Evolutionary conservation across 2,888 invertebrate genomes (phyloP), one percentile per base, ranked within the genome.

Genomic region (Epinotia brunnichana): DNA sequence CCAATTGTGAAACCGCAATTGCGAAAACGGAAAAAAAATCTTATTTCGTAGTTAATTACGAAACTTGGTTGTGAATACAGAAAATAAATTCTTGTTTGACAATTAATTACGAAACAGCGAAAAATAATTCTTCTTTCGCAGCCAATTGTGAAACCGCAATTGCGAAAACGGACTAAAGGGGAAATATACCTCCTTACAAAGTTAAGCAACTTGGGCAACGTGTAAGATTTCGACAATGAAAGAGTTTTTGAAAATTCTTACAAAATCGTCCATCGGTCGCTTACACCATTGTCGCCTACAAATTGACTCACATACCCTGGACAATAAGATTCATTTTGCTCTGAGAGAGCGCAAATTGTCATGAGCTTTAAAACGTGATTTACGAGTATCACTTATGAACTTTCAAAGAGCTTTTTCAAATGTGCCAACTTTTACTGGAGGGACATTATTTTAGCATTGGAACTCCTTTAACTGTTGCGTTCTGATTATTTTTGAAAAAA

Each of bases 331-430:
- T 59, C 17, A 59, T 39, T 19, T 62, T 17, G 5, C 4, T 7
- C 10, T 29, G 24, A n/a, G n/a, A 11, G 3, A 17, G 3, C 10
- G 17, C 17, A 62, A n/a, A 29, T 29, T 51, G 29, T 15, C 29
- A 11, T 51, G 7, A 51, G 29, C 24, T 29, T n/a, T 10, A 17
- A 51, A 62, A 62, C 62, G 51, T 62, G 62, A 62, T 15, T 4
- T n/a, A n/a, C n/a, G n/a, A n/a, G n/a, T n/a, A n/a, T n/a, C n/a
- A n/a, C n/a, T 56, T 7, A 3, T 1, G 24, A 13, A 48, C 1
- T 62, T 48, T 24, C 9, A 24, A 62, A 19, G 17, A 19, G 15
- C 21, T 61, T 61, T 21, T n/a, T 10, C 48, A 48, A 62, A 2
- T 35, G 24, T 13, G 24, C 35, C n/a, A 62, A 24, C 19, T 60